Evolutionary conservation across 2,888 invertebrate genomes (phyloP), one percentile per base, ranked within the genome.

Genomic region (Allolobophora icterica): DNA sequence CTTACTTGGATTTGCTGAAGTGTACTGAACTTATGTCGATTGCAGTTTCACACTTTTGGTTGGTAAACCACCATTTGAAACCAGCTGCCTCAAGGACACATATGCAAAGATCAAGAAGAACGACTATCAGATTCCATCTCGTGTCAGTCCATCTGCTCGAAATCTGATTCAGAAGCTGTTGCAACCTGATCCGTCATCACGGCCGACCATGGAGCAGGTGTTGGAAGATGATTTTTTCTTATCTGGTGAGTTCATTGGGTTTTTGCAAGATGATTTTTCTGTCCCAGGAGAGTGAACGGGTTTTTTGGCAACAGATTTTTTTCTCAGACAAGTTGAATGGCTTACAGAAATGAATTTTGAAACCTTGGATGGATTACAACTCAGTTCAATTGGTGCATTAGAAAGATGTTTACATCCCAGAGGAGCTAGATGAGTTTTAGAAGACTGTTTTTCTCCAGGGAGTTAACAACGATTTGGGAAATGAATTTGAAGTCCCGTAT

Each of bases 11-110:
- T n/a, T 30, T 13, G n/a, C n/a, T n/a, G 0, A 3, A n/a, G 71
- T n/a, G n/a, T 71, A 8, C 71, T n/a, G 1, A 71, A 52, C 52
- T 21, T 52, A 21, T 45, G n/a, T 45, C 11, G 21, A 38, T 87
- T 87, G 34, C 93, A 95, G 95, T 40, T 99, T 98, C 96, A 99
- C 99, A 0, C 96, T 99, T 93, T 96, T 99, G 17, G 97, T 99
- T 91, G 99, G 99, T n/a, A 98, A 98, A 94, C 99, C 99, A 34
- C 99, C 99, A 8, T 99, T 99, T 95, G 99, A 99, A 96, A 99
- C 99, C 0, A 97, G 97, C 92, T 97, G 97, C 71, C 96, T 99
- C 87, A 98, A 97, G 95, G 99, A 99, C 94, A 99, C 99, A 0
- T 99, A 99, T 95, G 97, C 97, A 83, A 97, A 97, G 94, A 99